These are phyloP conservation scores for Spodoptera littoralis DNA, from an alignment of 2,888 invertebrate species.

Conservation along the genomic window DNA sequence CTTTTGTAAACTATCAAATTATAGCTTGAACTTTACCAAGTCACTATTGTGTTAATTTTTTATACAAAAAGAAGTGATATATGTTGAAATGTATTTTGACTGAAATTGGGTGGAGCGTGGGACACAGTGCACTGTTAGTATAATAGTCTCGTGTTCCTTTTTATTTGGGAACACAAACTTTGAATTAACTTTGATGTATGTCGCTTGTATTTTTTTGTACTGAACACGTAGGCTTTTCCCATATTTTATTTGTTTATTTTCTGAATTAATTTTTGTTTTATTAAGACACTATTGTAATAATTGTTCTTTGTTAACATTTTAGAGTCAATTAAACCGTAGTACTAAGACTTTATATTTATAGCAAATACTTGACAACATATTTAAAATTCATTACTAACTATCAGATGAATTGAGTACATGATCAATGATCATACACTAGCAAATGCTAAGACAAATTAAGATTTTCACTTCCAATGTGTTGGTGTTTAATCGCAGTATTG, in stretches of 20 bases:
- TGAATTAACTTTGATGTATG: conserved; percentile 21
- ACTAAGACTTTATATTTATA: too few species aligned
- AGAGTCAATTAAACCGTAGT: too few species aligned
- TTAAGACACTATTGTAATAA: too few species aligned
- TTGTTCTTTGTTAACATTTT: too few species aligned
- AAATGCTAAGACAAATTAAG: not conserved
- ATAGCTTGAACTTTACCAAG: conserved; percentile 45
- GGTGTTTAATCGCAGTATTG: conserved; percentile 13
- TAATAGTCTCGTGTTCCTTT: conserved; percentile 14
- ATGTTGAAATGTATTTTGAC: conserved; percentile 64
- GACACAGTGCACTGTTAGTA: conserved; percentile 42
- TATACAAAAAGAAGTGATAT: conserved; percentile 33
- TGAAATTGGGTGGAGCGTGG: conserved; percentile 62
- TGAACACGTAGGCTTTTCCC: conserved; percentile 1
- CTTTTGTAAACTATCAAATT: conserved; percentile 70
- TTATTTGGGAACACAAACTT: conserved; percentile 47
- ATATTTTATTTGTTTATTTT: too few species aligned
- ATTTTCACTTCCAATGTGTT: not conserved
- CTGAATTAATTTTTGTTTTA: too few species aligned
- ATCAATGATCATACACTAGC: not conserved
- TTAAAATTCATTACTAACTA: too few species aligned
- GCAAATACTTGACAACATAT: too few species aligned
- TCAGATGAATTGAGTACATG: too few species aligned
- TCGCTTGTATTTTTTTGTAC: conserved; percentile 10
- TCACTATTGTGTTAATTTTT: conserved; percentile 52